Evolutionary conservation across 1,140 invertebrate species (phyloP).

Genomic region (Drosophila triauraria): DNA sequence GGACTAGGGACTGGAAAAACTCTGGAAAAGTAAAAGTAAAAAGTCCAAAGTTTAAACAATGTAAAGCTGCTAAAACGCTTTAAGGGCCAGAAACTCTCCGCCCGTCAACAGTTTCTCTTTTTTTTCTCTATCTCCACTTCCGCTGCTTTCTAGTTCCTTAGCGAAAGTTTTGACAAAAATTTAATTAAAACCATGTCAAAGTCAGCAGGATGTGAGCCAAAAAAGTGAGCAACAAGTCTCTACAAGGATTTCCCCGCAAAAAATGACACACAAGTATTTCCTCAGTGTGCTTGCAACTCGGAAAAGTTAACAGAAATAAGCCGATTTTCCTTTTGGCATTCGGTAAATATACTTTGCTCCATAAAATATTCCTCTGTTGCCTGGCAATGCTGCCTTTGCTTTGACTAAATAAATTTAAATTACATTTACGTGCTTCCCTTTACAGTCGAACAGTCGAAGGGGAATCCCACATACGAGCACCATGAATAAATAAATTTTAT

Average conservation of each 20-base stretch:
- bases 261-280: background rate
- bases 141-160: constrained; percentile 9
- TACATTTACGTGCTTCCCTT: constrained; percentile 66
- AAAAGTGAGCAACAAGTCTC: constrained; percentile 34
- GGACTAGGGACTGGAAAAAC: background rate
- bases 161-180: constrained; percentile 49
- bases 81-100: constrained; percentile 22
- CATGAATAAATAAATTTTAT: constrained; percentile 82
- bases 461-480: constrained; percentile 33
- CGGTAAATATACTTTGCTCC: constrained; percentile 16
- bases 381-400: constrained; percentile 34
- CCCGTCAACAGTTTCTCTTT: constrained; percentile 15
- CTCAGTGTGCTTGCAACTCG: constrained; percentile 5
- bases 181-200: constrained; percentile 57
- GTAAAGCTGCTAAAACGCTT: constrained; percentile 41
- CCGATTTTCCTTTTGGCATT: constrained; percentile 34
- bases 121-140: constrained; percentile 6
- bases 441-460: constrained; percentile 8
- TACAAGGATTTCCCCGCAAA: background rate
- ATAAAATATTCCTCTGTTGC: constrained; percentile 31
- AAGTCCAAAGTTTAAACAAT: constrained; percentile 35
- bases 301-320: constrained; percentile 12
- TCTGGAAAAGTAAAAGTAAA: constrained; percentile 33
- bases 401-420: constrained; percentile 74
- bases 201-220: constrained; percentile 35